Conservation (phyloP, 2,113 vertebrate species). For the Oceanodroma tethys region DNA sequence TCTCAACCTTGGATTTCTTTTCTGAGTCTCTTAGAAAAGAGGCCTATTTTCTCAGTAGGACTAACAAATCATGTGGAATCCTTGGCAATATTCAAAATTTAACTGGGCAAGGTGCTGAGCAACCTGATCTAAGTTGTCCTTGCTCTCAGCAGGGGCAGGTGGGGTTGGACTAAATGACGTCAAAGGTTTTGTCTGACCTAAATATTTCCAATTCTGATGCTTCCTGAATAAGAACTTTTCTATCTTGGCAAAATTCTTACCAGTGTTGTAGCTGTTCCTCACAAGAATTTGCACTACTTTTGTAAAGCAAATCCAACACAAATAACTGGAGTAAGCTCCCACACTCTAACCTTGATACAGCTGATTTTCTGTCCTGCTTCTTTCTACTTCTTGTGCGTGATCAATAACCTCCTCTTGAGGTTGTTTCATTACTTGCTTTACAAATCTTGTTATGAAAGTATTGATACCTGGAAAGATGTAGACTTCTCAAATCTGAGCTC, state of each 20-base stretch:
- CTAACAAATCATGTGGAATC: not conserved
- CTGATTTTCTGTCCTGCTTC: not conserved
- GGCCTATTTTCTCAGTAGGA: not conserved
- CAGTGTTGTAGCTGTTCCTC: not conserved
- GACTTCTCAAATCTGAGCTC: not conserved
- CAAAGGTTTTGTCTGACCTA: not conserved
- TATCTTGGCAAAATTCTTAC: not conserved
- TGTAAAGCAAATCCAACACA: not conserved
- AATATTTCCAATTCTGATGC: not conserved
- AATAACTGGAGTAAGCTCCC: not conserved
- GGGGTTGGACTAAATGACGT: not conserved
- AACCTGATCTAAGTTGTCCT: not conserved
- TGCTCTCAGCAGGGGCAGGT: not conserved
- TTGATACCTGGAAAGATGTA: not conserved
- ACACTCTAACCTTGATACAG: not conserved
- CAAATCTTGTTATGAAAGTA: not conserved
- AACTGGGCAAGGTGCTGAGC: not conserved
- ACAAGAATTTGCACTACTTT: not conserved
- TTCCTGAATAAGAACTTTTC: not conserved
- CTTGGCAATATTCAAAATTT: not conserved
- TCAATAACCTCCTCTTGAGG: not conserved
- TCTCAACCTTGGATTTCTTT: not conserved
- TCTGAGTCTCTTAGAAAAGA: not conserved
- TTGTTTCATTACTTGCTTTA: not conserved
- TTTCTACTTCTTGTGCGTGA: not conserved